Percentiles rank a stretch among this genome's conserved stretches.
Conservation (phyloP, 1,140 invertebrate genomes). For the Drosophila pallidifrons region DNA sequence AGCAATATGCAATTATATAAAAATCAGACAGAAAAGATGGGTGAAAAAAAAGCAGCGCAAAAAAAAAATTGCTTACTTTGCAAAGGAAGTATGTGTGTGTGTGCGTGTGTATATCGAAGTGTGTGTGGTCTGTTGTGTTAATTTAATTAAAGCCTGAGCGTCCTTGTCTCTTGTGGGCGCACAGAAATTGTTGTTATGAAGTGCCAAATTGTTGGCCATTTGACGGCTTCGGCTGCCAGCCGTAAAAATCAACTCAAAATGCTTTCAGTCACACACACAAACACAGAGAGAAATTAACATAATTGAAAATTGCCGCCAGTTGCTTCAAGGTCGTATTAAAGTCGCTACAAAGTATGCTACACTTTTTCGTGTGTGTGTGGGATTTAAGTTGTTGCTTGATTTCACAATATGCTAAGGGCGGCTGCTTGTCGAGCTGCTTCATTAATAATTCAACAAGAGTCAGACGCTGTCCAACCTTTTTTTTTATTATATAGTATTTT, state of each 20-base stretch:
- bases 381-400: constrained; percentile 43
- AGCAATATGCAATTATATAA: constrained; percentile 71
- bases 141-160: constrained; percentile 67
- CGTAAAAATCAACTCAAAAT: constrained; percentile 9
- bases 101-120: constrained; percentile 35
- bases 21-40: constrained; percentile 55
- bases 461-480: constrained; percentile 58
- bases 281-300: constrained; percentile 36
- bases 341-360: constrained; percentile 33
- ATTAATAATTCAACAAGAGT: constrained; percentile 80
- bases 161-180: constrained; percentile 10
- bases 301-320: constrained; percentile 31
- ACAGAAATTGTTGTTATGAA: constrained; percentile 38
- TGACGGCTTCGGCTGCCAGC: constrained; percentile 14
- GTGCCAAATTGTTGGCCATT: constrained; percentile 53
- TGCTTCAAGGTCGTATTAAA: constrained; percentile 50
- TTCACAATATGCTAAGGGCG: constrained; percentile 54
- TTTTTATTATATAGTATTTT: constrained; percentile 17
- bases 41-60: constrained; percentile 27
- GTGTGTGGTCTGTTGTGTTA: constrained; percentile 74
- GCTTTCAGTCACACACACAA: constrained; percentile 11
- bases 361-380: constrained; percentile 7
- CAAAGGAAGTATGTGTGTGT: constrained; percentile 35
- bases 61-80: constrained; percentile 76
- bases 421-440: constrained; percentile 52